Evolutionary conservation across 2,113 vertebrate species (phyloP), one percentile per base, ranked within the genome.

Genomic region (Siniperca chuatsi): DNA sequence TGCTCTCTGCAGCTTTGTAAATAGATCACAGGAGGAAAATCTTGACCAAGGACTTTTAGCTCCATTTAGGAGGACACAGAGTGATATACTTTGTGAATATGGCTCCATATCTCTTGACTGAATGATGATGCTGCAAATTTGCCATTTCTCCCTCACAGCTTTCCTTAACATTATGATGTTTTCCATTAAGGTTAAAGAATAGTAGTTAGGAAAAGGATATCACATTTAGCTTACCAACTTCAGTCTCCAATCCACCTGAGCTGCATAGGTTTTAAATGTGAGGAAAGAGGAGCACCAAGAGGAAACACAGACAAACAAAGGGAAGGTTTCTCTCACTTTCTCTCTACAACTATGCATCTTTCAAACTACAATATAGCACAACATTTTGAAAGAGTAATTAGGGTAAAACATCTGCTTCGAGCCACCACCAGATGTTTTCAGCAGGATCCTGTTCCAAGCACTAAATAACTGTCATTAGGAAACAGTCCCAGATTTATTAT

Each of bases 351-450:
- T 52, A 62, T 7, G 40, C 10, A 2, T 64, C 54, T 85, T 74
- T 75, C 29, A 52, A 75, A 66, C 67, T 60, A 65, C 33, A 68
- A 66, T 75, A 69, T 1, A 46, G 54, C 42, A 50, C 79, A 72
- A 64, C 29, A 50, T 67, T 88, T 66, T 46, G 33, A 33, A 81
- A 75, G 12, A 25, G 50, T 79, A 78, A 91, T 85, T 82, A 48
- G n/a, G 46, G 21, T n/a, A 62, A 79, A 82, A 71, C 89, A 89
- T 79, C 84, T 87, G 87, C 84, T 74, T 60, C 13, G 58, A 81
- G 73, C 64, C 29, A 20, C 60, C 40, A 35, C 5, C 82, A 85
- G 87, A 83, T 78, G 78, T 88, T 90, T 90, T 25, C 78, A 76
- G 69, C 60, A 46, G 65, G 62, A 67, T 73, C 62, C 65, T 6